Conservation (phyloP, 2,888 invertebrate genomes). For the Thera obeliscata region DNA sequence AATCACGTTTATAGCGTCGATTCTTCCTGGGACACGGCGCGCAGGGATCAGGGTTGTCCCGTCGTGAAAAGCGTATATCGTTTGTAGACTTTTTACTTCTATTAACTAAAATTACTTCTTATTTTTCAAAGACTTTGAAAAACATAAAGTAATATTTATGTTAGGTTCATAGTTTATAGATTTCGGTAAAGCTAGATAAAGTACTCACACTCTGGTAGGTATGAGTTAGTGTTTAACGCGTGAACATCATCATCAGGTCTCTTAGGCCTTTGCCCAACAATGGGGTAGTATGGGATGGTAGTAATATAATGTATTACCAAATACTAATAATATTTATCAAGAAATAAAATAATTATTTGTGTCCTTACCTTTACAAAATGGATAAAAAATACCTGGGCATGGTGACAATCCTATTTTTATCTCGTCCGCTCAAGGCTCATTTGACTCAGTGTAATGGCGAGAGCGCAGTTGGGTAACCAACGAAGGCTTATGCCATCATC, state of each 20-base stretch:
- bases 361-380: not conserved
- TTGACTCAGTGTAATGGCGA: conserved; percentile 50
- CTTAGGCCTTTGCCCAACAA: no score
- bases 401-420: conserved; percentile 46
- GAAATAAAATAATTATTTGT: no score
- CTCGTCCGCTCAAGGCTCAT: conserved; percentile 59
- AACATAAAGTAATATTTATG: not conserved
- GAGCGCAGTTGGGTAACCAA: conserved; percentile 36
- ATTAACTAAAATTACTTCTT: not conserved
- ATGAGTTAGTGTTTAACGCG: no score
- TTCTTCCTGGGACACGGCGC: conserved; percentile 48
- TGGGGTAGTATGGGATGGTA: no score
- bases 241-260: no score
- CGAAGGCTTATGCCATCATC: conserved; percentile 40
- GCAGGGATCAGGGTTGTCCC: conserved; percentile 29
- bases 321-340: no score
- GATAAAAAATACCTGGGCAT: conserved; percentile 6
- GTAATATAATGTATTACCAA: no score
- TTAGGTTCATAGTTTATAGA: no score
- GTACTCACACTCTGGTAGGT: no score
- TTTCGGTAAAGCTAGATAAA: no score
- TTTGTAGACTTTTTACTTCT: not conserved
- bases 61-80: not conserved
- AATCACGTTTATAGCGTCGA: conserved; percentile 67
- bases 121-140: not conserved